Conservation (phyloP, 1,140 invertebrate genomes). For the Myzus persicae region DNA sequence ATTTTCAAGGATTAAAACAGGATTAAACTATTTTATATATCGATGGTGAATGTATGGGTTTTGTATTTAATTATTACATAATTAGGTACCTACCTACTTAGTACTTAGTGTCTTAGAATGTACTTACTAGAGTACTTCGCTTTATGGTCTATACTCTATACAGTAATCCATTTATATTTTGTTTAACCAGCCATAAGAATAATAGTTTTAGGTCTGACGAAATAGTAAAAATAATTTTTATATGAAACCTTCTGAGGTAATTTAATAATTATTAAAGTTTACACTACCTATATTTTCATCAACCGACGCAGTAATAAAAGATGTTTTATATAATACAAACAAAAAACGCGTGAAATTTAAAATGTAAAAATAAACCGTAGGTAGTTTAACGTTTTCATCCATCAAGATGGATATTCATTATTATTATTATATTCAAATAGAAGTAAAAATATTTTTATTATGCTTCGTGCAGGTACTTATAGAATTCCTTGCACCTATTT, state of each 20-base stretch:
- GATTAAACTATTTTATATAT: not conserved
- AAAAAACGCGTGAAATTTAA: not conserved
- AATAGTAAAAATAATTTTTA: constrained; percentile 3
- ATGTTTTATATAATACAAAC: constrained; percentile 9
- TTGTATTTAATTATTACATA: not conserved
- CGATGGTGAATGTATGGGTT: not conserved
- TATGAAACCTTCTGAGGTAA: not conserved
- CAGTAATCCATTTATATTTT: not conserved
- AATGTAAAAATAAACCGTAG: not conserved
- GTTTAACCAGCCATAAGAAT: not conserved
- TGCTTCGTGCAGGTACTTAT: not conserved
- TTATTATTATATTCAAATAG: not conserved
- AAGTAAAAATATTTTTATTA: constrained; percentile 12
- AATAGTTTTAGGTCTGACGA: not conserved
- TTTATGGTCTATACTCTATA: not conserved
- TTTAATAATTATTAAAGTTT: not conserved
- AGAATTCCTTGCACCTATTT: constrained; percentile 1
- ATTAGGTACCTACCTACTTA: not conserved
- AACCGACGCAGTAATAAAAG: constrained; percentile 8
- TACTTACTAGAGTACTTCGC: no score
- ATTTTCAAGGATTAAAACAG: not conserved
- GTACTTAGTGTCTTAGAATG: not conserved
- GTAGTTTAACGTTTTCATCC: constrained; percentile 11
- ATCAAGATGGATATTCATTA: not conserved
- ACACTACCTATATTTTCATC: not conserved